Base-by-base conservation (phyloP, 2,797 vertebrate genomes). In the Percopsis omiscomaycus region DNA sequence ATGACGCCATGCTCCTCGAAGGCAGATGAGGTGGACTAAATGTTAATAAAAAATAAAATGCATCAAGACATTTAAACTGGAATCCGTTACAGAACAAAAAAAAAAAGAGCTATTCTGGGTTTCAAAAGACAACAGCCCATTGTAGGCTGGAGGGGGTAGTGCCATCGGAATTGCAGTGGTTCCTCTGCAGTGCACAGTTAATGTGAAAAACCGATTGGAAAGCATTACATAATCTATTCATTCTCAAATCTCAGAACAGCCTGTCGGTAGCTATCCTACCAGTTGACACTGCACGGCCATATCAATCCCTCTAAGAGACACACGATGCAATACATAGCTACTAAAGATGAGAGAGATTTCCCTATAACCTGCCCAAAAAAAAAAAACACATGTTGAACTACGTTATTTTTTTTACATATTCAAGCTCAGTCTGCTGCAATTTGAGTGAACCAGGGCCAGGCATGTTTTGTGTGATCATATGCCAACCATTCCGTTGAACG, bases 221-320 rank as follows among this genome's bases (percentile, higher is more conserved):
- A 74, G 77, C 82, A 85, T 91, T 90, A 87, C 82, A 89, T 90
- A 88, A 91, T 86, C 77, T 76, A 82, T 71, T 74, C 78, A 52
- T 66, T 69, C 63, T 74, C 73, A 64, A 76, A 66, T 53, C 51
- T 55, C 44, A n/a, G 27, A 6, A 16, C 13, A n/a, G 71, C 64
- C 71, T 42, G 65, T 67, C 73, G 81, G 69, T 70, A 59, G 73
- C 57, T 70, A 64, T 62, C 56, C 55, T 68, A 79, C 68, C 81
- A 79, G 73, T 73, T 80, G 78, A 60, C 47, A 71, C 71, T 72
- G 55, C 64, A 27, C 71, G 22, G 22, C 22, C 1, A 66, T 53
- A 64, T 68, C 65, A 77, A 68, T 59, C 59, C 42, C 30, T 53
- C 58, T 74, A 48, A 28, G 14, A 51, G n/a, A 27, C 12, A n/a